These are phyloP conservation scores for Drosophila melanosoma DNA, from an alignment of 2,888 invertebrate species.

Conservation along the genomic window DNA sequence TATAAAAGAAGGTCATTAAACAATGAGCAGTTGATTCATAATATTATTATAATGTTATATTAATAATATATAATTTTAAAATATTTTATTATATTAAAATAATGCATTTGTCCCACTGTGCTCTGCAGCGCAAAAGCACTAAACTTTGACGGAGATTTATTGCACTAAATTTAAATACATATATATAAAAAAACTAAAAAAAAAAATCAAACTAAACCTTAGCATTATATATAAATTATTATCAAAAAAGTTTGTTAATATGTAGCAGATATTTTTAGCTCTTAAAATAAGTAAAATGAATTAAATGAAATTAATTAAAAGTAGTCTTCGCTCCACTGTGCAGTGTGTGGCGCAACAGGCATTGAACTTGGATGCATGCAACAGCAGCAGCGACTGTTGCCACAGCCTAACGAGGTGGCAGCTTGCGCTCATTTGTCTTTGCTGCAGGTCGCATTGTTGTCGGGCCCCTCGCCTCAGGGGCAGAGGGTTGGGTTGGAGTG, in stretches of 20 bases:
- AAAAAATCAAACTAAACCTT: background rate
- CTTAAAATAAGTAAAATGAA: background rate
- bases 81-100: background rate
- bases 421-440: conserved; percentile 65
- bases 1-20: background rate
- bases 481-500: background rate
- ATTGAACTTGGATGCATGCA: conserved; percentile 57
- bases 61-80: too few relatives aligned
- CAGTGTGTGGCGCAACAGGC: conserved; percentile 32
- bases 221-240: background rate
- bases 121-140: background rate
- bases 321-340: conserved; percentile 40
- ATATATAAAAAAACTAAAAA: background rate
- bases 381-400: conserved; percentile 22
- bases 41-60: background rate
- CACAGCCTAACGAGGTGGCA: conserved; percentile 41
- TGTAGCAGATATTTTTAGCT: background rate
- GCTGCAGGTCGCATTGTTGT: conserved; percentile 49
- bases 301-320: background rate
- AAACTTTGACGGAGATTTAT: background rate
- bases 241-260: background rate
- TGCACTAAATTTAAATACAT: background rate
- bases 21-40: background rate
- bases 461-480: background rate
- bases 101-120: background rate